Base-by-base conservation (phyloP, 2,113 vertebrate genomes). In the Aleadryas rufinucha region DNA sequence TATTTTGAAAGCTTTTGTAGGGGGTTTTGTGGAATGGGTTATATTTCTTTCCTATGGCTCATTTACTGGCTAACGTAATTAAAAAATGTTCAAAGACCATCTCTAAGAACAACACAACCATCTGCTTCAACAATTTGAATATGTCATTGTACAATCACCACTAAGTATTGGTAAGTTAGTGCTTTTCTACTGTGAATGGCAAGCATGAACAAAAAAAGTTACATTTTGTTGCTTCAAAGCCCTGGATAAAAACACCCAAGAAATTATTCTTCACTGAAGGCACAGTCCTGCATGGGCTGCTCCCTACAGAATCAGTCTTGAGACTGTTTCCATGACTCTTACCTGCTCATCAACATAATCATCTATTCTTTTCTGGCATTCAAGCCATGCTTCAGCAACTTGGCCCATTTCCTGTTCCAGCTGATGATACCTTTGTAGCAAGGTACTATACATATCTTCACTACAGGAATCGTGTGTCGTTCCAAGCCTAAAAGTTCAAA, bases 341-440 rank as follows among this genome's bases (percentile, higher is more conserved):
- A 99, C 99, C 99, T 99, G 99, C 87, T 99, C 99, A 86, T 99
- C 99, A 47, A 99, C 99, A 30, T 99, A 99, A 96, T 99, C 99
- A 53, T 99, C 99, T 45, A 99, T 99, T 97, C 99, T 98, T 97
- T 99, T 99, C 97, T 99, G 99, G 95, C 99, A 99, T 93, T 99
- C 99, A 94, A 99, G 98, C 99, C 99, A 99, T 82, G 99, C 98
- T 76, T 98, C 98, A 7, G 99, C 98, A 61, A 99, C 99, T 17
- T 97, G 97, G 57, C 96, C 98, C 98, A 99, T 99, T 94, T 99
- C 99, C 96, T 98, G 98, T 96, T 99, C 99, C 56, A 99, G 98
- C 88, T 98, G 98, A 94, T 99, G 99, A 97, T 99, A 99, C 95
- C 98, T 98, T 97, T 99, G 99, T 84, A 99, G 98, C 97, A 99